phyloP scores from a whole-genome alignment of 2,113 vertebrate species.

The Helogale parvula region DNA sequence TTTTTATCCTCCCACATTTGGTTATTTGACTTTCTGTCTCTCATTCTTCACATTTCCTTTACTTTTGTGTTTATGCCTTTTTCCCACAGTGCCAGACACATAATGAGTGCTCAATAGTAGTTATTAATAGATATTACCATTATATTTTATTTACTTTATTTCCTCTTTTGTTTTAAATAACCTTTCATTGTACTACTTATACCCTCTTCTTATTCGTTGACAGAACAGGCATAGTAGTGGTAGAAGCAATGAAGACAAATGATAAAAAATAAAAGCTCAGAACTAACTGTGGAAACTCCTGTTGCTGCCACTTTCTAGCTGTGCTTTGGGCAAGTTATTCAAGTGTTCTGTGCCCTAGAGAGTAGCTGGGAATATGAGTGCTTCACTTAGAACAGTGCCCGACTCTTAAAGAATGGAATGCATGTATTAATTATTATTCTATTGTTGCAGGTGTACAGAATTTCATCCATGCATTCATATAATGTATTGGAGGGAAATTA shows the following conservation, averaged over 20 bases:
- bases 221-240: not conserved
- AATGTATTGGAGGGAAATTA: not conserved
- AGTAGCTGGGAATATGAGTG: no score
- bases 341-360: not conserved
- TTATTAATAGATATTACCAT: not conserved
- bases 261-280: not conserved
- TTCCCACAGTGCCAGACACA: not conserved
- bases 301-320: not conserved
- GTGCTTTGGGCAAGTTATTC: not conserved
- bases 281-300: not conserved
- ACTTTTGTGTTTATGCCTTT: not conserved
- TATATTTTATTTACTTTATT: not conserved
- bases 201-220: not conserved
- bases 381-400: not conserved
- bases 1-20: not conserved
- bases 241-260: not conserved
- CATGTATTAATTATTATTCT: not conserved
- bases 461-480: not conserved
- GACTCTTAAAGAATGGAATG: not conserved
- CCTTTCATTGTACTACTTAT: not conserved
- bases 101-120: not conserved
- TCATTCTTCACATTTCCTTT: not conserved
- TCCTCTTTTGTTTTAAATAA: not conserved
- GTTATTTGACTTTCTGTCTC: not conserved
- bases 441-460: not conserved